A percentile compares a stretch with the other conserved stretches of the same genome.
These are phyloP conservation scores for Cistogaster globosa DNA, from an alignment of 2,888 invertebrate species.

Conservation along the genomic window DNA sequence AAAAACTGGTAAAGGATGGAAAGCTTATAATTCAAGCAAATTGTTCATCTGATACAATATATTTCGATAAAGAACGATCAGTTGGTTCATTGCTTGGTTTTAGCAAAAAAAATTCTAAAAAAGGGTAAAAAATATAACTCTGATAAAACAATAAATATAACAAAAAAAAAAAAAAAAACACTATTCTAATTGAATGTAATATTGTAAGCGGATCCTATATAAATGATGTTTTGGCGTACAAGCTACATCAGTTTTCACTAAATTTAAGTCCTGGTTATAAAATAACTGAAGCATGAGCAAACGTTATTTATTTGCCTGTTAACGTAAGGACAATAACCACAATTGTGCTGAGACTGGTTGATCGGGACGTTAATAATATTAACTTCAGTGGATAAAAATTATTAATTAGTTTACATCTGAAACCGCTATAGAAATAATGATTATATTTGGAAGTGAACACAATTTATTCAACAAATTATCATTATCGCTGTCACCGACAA, in stretches of 20 bases:
- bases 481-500: neutral
- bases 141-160: conserved; percentile 76
- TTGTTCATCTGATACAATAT: conserved; percentile 67
- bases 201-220: conserved; percentile 67
- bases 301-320: conserved; percentile 78
- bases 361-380: conserved; percentile 63
- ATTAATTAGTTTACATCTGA: conserved; percentile 74
- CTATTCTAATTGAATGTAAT: conserved; percentile 62
- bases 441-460: conserved; percentile 65
- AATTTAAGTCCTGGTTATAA: conserved; percentile 73
- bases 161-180: conserved; percentile 74
- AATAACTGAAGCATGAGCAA: conserved; percentile 77
- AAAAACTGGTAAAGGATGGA: neutral
- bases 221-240: conserved; percentile 73
- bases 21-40: conserved; percentile 18
- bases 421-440: conserved; percentile 73
- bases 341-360: conserved; percentile 73
- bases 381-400: conserved; percentile 71
- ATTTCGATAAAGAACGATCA: conserved; percentile 55
- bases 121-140: conserved; percentile 65
- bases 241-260: conserved; percentile 78
- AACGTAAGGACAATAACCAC: conserved; percentile 74
- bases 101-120: conserved; percentile 8
- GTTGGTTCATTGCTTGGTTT: conserved; percentile 17
- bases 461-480: conserved; percentile 11